Base-by-base conservation (phyloP, 2,113 vertebrate genomes). In the Chunga burmeisteri region DNA sequence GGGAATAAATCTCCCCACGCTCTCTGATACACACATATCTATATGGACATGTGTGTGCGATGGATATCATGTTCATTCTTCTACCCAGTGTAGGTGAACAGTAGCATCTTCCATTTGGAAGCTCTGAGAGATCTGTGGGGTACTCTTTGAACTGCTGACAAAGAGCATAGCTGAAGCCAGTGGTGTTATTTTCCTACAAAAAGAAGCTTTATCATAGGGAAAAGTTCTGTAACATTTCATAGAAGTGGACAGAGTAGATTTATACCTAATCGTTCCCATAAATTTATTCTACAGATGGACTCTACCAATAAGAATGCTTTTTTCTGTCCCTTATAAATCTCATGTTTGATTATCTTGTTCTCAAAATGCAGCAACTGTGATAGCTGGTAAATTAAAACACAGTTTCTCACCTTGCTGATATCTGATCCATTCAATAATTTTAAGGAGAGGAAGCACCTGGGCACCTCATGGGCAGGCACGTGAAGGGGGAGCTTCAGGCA, bases 341-440 rank as follows among this genome's bases (percentile, higher is more conserved):
- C 16, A 0, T 66, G 42, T 30, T 83, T 86, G 25, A 26, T 68
- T 83, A 30, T 44, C 44, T 88, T 56, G 16, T 86, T 34, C 40
- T 40, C 19, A 52, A 47, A 90, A 52, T 59, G 34, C 47, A 94
- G 4, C 40, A 92, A 52, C 15, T 73, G 40, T 67, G 56, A n/a
- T 55, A 63, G 70, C 61, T 71, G 93, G 32, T 80, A 72, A 90
- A 75, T 93, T 18, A 81, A 87, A 78, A 85, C 85, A 44, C 21
- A 30, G 2, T 73, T 73, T 86, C 44, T 83, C 81, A 77, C 17
- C 21, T 40, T 32, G 23, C 40, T 83, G 49, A 10, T 62, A 72
- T 1, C 36, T 87, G 52, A 50, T 61, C 34, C 11, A 0, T 70
- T 80, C 16, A 42, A 0, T 65, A 38, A 26, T 30, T 74, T 55